Conservation (phyloP, 2,113 vertebrate species). For the Tragulus kanchil region DNA sequence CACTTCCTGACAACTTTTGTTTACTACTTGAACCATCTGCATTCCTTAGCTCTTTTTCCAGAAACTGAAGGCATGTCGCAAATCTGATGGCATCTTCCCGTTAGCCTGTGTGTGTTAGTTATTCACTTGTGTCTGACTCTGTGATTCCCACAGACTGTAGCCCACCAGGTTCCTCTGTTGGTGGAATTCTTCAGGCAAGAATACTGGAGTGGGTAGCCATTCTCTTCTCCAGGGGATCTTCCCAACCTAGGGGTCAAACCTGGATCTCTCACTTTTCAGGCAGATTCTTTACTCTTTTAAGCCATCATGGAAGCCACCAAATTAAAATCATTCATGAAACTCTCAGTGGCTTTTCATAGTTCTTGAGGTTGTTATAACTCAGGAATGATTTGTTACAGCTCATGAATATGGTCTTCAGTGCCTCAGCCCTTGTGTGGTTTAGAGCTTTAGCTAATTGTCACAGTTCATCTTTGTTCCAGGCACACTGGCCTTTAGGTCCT, state of each 20-base stretch:
- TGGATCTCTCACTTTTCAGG: background rate
- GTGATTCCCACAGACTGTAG: background rate
- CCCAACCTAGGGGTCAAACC: background rate
- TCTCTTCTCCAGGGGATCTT: background rate
- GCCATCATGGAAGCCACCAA: background rate
- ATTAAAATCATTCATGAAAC: background rate
- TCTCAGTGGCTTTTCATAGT: background rate
- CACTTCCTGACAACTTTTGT: background rate
- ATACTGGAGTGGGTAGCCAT: background rate
- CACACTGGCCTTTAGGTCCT: background rate
- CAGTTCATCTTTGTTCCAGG: background rate
- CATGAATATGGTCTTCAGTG: background rate
- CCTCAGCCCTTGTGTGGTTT: background rate
- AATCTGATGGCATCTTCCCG: background rate
- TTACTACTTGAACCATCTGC: background rate
- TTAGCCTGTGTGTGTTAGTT: background rate
- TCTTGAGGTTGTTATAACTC: background rate
- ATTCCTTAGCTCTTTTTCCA: background rate
- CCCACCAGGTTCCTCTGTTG: background rate
- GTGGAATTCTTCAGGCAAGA: background rate
- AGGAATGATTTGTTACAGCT: background rate
- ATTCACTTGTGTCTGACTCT: background rate
- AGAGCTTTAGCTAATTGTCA: background rate
- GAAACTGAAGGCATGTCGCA: slow-evolving; percentile 23
- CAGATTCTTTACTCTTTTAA: background rate